These are phyloP conservation scores for Rotaria socialis DNA, from an alignment of 2,888 invertebrate genomes.

Conservation along the genomic window DNA sequence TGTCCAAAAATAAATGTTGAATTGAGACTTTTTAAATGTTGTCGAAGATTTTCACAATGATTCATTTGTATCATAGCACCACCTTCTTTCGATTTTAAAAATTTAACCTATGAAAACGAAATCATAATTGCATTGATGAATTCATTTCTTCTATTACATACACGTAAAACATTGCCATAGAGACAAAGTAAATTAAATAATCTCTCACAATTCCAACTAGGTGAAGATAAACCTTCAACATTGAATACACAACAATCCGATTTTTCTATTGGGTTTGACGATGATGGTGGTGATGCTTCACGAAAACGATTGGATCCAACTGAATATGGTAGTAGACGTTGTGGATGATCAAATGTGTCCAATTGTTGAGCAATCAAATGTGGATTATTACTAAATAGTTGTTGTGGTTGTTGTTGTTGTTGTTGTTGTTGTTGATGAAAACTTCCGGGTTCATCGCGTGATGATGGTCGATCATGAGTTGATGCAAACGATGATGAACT, in stretches of 20 bases:
- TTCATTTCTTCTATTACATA: slow-evolving; percentile 60
- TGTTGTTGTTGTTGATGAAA: background rate
- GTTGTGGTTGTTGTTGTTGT: background rate
- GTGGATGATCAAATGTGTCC: background rate
- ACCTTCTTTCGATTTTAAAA: slow-evolving; percentile 94
- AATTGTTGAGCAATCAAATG: background rate
- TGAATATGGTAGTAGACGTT: background rate
- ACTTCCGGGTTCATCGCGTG: background rate
- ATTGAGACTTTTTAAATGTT: slow-evolving; percentile 88
- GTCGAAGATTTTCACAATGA: slow-evolving; percentile 83
- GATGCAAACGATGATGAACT: background rate
- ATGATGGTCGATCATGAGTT: background rate
- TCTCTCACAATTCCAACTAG: slow-evolving; percentile 87
- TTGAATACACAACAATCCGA: background rate
- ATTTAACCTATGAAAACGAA: slow-evolving; percentile 71
- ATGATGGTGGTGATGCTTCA: background rate
- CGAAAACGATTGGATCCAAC: background rate
- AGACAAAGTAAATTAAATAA: slow-evolving; percentile 96
- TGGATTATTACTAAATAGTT: background rate
- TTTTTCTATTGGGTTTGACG: background rate
- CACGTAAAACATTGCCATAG: slow-evolving; percentile 94
- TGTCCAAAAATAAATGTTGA: slow-evolving; percentile 78
- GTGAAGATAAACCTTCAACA: slow-evolving; percentile 87
- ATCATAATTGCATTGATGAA: too few species aligned
- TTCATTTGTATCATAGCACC: slow-evolving; percentile 99